Evolutionary conservation across 1,140 invertebrate species (phyloP).

Genomic region (Caenorhabditis inopinata): DNA sequence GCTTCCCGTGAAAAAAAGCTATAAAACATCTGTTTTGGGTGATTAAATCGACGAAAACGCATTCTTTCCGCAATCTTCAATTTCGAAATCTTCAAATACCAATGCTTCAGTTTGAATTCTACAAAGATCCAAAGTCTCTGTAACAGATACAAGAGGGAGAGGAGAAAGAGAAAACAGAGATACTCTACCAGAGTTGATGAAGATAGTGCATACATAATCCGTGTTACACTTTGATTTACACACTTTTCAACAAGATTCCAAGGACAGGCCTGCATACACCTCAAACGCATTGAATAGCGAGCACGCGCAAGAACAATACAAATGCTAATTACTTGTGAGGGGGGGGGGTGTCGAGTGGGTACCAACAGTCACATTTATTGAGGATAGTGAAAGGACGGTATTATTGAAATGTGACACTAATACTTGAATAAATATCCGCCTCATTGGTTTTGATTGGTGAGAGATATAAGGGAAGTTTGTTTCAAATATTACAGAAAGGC

Average conservation of each 20-base stretch:
- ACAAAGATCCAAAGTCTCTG: too few relatives aligned
- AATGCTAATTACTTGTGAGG: constrained; percentile 9
- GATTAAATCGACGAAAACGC: constrained; percentile 20
- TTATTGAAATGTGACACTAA: not conserved
- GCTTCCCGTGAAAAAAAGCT: constrained; percentile 24
- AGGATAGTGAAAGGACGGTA: not conserved
- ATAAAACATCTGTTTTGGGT: constrained; percentile 33
- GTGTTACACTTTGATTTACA: constrained; percentile 28
- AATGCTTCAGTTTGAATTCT: not conserved
- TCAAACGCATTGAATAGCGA: not conserved
- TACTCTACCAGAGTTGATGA: not conserved
- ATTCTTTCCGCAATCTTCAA: constrained; percentile 8
- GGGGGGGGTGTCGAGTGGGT: not conserved
- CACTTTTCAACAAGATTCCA: not conserved
- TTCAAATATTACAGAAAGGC: not conserved
- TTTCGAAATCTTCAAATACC: not conserved
- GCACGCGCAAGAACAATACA: constrained; percentile 22
- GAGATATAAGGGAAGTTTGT: too few relatives aligned
- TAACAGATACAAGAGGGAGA: not conserved
- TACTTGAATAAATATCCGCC: not conserved
- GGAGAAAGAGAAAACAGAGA: not conserved
- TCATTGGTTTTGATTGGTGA: not conserved
- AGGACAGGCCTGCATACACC: not conserved
- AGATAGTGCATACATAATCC: constrained; percentile 20
- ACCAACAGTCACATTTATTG: not conserved